phyloP scores from a whole-genome alignment of 2,797 vertebrate species.

The Otolemur crassicaudatus region DNA sequence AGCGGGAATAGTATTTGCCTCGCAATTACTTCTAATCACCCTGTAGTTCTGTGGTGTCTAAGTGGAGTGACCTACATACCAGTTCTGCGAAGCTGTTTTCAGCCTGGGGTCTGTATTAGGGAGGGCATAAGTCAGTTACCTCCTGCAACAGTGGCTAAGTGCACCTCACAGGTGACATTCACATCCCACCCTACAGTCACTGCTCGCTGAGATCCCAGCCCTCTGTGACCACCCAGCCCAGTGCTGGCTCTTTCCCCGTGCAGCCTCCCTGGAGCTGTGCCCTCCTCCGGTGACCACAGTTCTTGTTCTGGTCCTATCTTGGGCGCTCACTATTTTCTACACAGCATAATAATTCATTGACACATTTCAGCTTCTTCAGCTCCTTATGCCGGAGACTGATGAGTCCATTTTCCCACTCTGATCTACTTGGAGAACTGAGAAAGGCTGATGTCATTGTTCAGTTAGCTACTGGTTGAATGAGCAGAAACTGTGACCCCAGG shows the following conservation, averaged over 20 bases:
- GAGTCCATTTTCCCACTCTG: background rate
- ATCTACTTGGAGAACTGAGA: background rate
- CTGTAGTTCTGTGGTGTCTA: background rate
- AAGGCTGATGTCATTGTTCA: background rate
- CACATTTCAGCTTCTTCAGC: background rate
- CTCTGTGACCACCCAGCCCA: background rate
- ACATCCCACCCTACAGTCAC: fast-evolving
- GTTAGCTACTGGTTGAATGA: background rate
- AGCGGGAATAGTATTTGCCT: conserved; percentile 35
- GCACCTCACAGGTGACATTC: background rate
- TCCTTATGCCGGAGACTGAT: background rate
- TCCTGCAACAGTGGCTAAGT: background rate
- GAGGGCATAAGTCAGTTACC: background rate
- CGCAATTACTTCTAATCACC: conserved; percentile 46
- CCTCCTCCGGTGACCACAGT: background rate
- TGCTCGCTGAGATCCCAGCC: background rate
- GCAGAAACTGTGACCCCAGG: background rate
- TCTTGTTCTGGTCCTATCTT: background rate
- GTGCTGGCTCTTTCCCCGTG: background rate
- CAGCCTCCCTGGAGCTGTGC: background rate
- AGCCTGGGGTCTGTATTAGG: background rate
- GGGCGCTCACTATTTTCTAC: background rate
- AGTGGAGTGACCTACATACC: conserved; percentile 61
- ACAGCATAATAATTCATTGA: background rate
- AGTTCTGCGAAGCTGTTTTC: conserved; percentile 30